phyloP scores from a whole-genome alignment of 2,113 vertebrate genomes.

The Hippocampus mohnikei region DNA sequence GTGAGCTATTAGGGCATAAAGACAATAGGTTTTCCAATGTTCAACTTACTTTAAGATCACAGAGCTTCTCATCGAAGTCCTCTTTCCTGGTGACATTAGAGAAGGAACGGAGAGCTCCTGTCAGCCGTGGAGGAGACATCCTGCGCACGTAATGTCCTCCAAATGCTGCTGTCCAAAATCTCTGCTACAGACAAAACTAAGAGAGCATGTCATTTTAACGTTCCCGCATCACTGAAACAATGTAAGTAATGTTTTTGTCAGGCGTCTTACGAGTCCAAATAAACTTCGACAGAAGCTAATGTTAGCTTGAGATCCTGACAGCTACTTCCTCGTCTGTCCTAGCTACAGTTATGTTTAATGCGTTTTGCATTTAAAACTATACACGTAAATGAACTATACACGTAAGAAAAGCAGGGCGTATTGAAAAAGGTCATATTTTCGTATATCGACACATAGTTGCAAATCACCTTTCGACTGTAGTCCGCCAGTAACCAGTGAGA shows the following conservation, averaged over 20 bases:
- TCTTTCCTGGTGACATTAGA: slow-evolving; percentile 93
- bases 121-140: slow-evolving; percentile 92
- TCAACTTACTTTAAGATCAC: slow-evolving; percentile 83
- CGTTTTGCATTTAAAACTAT: background rate
- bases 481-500: background rate
- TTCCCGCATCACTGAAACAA: background rate
- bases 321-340: background rate
- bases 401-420: fast-evolving
- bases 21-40: background rate
- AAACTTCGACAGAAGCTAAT: background rate
- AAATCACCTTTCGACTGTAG: background rate
- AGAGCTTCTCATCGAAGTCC: slow-evolving; percentile 77
- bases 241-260: background rate
- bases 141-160: slow-evolving; percentile 58
- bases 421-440: background rate
- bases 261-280: background rate
- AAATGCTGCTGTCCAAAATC: slow-evolving; percentile 21
- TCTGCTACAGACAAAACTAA: background rate
- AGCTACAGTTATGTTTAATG: background rate
- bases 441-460: background rate
- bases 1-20: background rate
- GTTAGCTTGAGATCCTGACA: background rate
- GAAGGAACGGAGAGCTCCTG: slow-evolving; percentile 91
- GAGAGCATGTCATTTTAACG: background rate
- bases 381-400: too few relatives aligned